Conservation (phyloP, 2,888 invertebrate genomes). For the Papilio protenor region DNA sequence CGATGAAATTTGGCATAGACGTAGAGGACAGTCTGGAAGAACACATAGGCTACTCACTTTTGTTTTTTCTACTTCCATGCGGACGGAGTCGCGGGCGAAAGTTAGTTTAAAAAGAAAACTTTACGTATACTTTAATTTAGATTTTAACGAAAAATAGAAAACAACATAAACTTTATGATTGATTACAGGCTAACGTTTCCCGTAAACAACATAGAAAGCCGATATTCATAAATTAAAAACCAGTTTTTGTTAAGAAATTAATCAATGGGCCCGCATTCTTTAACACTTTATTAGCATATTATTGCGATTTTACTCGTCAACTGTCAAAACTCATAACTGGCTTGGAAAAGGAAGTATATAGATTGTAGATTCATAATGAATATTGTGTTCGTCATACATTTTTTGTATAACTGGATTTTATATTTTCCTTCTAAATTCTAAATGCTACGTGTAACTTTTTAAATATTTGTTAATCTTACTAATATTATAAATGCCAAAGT, state of each 20-base stretch:
- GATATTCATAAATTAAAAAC: neutral
- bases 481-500: too few relatives aligned
- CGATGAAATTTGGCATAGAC: too few relatives aligned
- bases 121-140: too few relatives aligned
- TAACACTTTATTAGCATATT: neutral
- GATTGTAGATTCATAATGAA: neutral
- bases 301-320: neutral
- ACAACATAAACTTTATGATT: too few relatives aligned
- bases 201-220: conserved; percentile 2
- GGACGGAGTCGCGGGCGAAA: too few relatives aligned
- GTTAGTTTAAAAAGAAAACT: too few relatives aligned
- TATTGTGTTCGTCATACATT: neutral
- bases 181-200: neutral
- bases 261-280: conserved; percentile 3
- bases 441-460: too few relatives aligned
- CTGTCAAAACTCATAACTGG: conserved; percentile 6
- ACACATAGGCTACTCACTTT: too few relatives aligned
- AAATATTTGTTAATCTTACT: too few relatives aligned
- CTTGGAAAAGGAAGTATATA: neutral
- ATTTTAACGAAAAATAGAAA: too few relatives aligned
- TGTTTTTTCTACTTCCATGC: too few relatives aligned
- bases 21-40: too few relatives aligned
- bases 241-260: neutral
- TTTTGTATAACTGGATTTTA: neutral
- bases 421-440: neutral